Conservation (phyloP, 2,888 invertebrate genomes). For the Neoitamus cyanurus region DNA sequence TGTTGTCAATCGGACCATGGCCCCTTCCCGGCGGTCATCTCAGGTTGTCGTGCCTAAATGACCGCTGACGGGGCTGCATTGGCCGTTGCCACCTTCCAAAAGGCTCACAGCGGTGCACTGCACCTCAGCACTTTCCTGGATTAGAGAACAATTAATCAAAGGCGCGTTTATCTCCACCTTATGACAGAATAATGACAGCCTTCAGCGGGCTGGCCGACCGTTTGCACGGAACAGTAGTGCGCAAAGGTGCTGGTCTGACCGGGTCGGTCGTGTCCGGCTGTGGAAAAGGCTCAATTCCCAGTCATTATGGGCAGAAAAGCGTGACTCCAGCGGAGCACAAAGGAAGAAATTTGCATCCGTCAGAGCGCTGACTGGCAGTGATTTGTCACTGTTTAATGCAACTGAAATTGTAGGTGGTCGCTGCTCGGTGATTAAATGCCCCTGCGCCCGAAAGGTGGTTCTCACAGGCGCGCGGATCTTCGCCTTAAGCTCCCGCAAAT, state of each 20-base stretch:
- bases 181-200: conserved; percentile 52
- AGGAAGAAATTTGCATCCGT: conserved; percentile 50
- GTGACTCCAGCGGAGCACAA: conserved; percentile 35
- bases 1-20: neutral
- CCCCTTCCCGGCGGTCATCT: neutral
- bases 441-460: neutral
- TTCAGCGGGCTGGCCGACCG: neutral
- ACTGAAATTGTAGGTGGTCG: conserved; percentile 29
- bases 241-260: neutral
- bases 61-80: conserved; percentile 21
- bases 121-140: conserved; percentile 28
- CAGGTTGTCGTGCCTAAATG: conserved; percentile 26
- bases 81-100: neutral
- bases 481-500: conserved; percentile 15
- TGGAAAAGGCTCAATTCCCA: conserved; percentile 40
- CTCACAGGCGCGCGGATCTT: conserved; percentile 9
- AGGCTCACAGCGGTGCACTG: neutral
- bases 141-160: conserved; percentile 47
- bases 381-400: conserved; percentile 48
- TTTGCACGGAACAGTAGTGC: neutral
- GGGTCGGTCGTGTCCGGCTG: neutral
- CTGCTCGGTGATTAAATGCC: neutral
- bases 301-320: conserved; percentile 23
- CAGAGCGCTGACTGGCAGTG: conserved; percentile 47
- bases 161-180: conserved; percentile 49